These are phyloP conservation scores for Cerceris ruficornis DNA, from an alignment of 2,888 invertebrate genomes.

Conservation along the genomic window DNA sequence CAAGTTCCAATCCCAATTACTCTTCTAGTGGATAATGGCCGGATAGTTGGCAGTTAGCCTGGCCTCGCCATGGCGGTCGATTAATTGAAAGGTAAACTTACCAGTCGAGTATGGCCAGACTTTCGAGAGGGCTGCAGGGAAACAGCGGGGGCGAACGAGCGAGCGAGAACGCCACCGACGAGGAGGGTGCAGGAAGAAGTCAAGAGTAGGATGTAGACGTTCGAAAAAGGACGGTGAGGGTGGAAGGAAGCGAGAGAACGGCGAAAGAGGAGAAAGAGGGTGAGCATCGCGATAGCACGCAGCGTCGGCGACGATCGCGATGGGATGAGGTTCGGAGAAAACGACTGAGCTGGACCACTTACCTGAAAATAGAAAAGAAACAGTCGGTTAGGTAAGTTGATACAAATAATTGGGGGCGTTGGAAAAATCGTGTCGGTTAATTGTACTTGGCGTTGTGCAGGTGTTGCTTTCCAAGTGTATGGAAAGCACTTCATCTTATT, in stretches of 20 bases:
- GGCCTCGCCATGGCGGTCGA: slow-evolving; percentile 73
- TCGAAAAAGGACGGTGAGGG: slow-evolving; percentile 50
- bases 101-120: slow-evolving; percentile 76
- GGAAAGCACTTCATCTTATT: neutral
- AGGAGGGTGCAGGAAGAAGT: slow-evolving; percentile 45
- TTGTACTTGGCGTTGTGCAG: slow-evolving; percentile 19
- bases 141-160: slow-evolving; percentile 28
- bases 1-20: slow-evolving; percentile 78
- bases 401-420: slow-evolving; percentile 64
- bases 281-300: slow-evolving; percentile 43
- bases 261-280: slow-evolving; percentile 8
- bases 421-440: slow-evolving; percentile 37
- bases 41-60: slow-evolving; percentile 77
- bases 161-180: slow-evolving; percentile 23
- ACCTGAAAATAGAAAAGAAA: slow-evolving; percentile 71
- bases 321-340: slow-evolving; percentile 28
- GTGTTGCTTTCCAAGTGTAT: neutral
- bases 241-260: slow-evolving; percentile 19
- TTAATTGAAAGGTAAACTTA: slow-evolving; percentile 81
- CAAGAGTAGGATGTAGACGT: slow-evolving; percentile 56
- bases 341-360: slow-evolving; percentile 59
- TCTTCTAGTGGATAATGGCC: slow-evolving; percentile 79
- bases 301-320: slow-evolving; percentile 21
- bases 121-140: slow-evolving; percentile 71
- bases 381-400: slow-evolving; percentile 66